phyloP scores from a whole-genome alignment of 2,888 invertebrate species.

The Campoplex nolae region DNA sequence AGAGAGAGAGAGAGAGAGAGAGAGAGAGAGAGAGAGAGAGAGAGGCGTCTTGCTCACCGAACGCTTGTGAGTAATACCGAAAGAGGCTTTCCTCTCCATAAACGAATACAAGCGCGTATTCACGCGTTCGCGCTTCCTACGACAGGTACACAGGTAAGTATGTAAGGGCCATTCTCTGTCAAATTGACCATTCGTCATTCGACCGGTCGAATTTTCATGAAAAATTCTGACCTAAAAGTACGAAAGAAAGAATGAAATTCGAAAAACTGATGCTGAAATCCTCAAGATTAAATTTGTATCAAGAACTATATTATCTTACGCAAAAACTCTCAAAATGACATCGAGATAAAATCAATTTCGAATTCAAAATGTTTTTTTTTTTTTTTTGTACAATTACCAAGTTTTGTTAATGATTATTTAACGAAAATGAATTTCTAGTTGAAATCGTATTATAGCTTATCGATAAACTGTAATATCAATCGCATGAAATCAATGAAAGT shows the following conservation, averaged over 20 bases:
- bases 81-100: slow-evolving; percentile 70
- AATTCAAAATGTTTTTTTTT: too few species aligned
- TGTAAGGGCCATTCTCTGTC: slow-evolving; percentile 14
- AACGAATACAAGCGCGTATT: slow-evolving; percentile 72
- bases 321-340: neutral
- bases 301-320: neutral
- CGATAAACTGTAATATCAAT: neutral
- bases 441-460: neutral
- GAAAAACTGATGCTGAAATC: neutral
- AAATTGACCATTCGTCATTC: neutral
- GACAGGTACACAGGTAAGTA: slow-evolving; percentile 30
- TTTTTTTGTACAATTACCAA: neutral
- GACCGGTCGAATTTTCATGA: neutral
- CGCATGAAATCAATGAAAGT: neutral
- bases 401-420: neutral
- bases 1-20: slow-evolving; percentile 30
- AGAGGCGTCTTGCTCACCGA: slow-evolving; percentile 33
- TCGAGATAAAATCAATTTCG: too few species aligned
- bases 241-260: neutral
- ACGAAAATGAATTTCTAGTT: neutral
- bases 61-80: slow-evolving; percentile 62
- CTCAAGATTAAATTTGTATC: neutral
- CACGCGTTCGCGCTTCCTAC: slow-evolving; percentile 62
- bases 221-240: neutral
- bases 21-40: slow-evolving; percentile 40